phyloP scores from a whole-genome alignment of 37 sponge, comb jelly and placozoan species.

The Spongilla lacustris region DNA sequence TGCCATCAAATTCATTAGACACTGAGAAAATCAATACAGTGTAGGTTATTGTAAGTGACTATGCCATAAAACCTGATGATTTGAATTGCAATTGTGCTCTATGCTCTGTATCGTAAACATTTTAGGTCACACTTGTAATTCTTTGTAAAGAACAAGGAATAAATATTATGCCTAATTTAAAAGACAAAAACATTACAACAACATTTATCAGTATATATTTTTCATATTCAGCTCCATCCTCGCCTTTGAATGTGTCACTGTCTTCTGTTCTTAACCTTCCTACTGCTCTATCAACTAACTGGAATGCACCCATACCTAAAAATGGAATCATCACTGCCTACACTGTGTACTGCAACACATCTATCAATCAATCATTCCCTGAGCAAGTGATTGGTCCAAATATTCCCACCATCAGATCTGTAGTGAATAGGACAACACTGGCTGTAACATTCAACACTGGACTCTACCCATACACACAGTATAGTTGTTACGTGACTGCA shows the following conservation, averaged over 20 bases:
- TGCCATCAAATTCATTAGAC: too few relatives aligned
- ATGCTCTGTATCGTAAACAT: too few relatives aligned
- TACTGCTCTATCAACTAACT: neutral
- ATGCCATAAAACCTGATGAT: too few relatives aligned
- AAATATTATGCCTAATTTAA: too few relatives aligned
- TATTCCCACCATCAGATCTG: neutral
- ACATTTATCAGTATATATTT: too few relatives aligned
- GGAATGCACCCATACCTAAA: constrained; percentile 28
- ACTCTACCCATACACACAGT: constrained; percentile 47
- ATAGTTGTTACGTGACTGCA: constrained; percentile 53
- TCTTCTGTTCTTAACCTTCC: neutral
- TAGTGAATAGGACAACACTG: too few relatives aligned
- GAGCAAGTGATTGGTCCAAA: neutral
- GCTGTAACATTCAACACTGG: neutral
- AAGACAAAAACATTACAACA: too few relatives aligned
- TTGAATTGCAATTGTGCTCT: too few relatives aligned
- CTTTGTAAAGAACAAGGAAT: too few relatives aligned
- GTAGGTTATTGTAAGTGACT: too few relatives aligned
- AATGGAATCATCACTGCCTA: constrained; percentile 62
- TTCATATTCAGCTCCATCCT: constrained; percentile 40
- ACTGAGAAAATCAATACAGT: too few relatives aligned
- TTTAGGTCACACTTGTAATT: too few relatives aligned
- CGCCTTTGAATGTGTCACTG: constrained; percentile 18
- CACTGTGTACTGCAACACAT: constrained; percentile 12
- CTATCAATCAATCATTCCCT: neutral